phyloP scores from a whole-genome alignment of 2,888 invertebrate genomes.

The Mythimna lalbum region DNA sequence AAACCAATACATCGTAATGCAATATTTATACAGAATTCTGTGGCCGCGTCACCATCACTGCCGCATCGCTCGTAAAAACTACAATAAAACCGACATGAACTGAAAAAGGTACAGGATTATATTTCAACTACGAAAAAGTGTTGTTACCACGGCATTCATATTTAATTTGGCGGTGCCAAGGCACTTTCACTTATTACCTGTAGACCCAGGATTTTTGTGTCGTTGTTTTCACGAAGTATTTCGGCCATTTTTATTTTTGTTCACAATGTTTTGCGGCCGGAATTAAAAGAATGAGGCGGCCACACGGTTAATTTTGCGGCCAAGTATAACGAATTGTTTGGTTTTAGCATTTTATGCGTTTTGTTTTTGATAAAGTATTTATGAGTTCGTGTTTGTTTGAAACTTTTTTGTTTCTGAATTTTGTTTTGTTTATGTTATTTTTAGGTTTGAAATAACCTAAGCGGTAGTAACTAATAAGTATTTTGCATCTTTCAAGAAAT shows the following conservation, averaged over 20 bases:
- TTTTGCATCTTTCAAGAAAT: neutral
- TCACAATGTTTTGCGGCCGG: slow-evolving; percentile 46
- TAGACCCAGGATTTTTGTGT: slow-evolving; percentile 66
- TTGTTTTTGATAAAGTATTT: slow-evolving; percentile 54
- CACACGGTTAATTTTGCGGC: slow-evolving; percentile 60
- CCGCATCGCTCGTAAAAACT: slow-evolving; percentile 74
- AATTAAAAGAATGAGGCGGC: slow-evolving; percentile 59
- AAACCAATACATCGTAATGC: slow-evolving; percentile 33
- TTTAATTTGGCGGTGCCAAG: slow-evolving; percentile 74
- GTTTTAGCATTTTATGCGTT: slow-evolving; percentile 46
- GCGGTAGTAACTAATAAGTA: neutral
- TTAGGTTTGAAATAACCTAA: neutral
- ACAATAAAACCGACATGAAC: slow-evolving; percentile 76
- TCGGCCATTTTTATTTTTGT: slow-evolving; percentile 51
- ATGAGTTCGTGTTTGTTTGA: slow-evolving; percentile 30
- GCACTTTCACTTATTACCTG: slow-evolving; percentile 79
- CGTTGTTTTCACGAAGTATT: slow-evolving; percentile 61
- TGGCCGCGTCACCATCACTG: slow-evolving; percentile 67
- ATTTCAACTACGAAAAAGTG: slow-evolving; percentile 70
- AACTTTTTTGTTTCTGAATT: slow-evolving; percentile 19
- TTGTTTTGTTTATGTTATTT: neutral
- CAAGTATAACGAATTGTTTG: slow-evolving; percentile 57
- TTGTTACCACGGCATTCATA: slow-evolving; percentile 69
- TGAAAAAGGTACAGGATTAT: slow-evolving; percentile 72
- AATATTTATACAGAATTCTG: slow-evolving; percentile 58